Percentiles rank a stretch among this genome's conserved stretches.
These are phyloP conservation scores for Prolemur simus DNA, from an alignment of 2,113 vertebrate genomes.

Conservation along the genomic window DNA sequence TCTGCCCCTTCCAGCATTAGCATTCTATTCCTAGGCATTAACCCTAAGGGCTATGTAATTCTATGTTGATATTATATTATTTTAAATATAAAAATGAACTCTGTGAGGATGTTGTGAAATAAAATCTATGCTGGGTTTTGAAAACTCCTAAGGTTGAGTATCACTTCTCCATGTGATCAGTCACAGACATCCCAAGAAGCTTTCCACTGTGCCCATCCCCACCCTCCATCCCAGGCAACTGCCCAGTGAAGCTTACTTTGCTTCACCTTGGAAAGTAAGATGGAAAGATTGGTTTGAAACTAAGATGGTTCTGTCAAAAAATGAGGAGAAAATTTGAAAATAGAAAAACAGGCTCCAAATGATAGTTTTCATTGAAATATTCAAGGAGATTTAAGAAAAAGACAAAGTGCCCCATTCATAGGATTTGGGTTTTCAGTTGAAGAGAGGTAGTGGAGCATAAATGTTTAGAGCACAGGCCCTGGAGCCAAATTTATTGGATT, in stretches of 20 bases:
- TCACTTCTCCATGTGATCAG: not conserved
- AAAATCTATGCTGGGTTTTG: slow-evolving; percentile 12
- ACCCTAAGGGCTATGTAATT: slow-evolving; percentile 45
- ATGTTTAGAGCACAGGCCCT: not conserved
- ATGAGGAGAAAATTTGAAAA: not conserved
- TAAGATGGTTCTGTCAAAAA: slow-evolving; percentile 8
- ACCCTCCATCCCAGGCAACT: not conserved
- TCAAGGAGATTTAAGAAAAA: not conserved
- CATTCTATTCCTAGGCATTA: slow-evolving; percentile 28
- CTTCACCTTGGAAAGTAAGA: slow-evolving; percentile 2
- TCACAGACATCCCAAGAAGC: not conserved
- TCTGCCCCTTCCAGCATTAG: not conserved
- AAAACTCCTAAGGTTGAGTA: not conserved
- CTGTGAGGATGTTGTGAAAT: slow-evolving; percentile 11
- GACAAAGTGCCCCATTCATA: not conserved
- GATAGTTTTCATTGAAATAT: not conserved
- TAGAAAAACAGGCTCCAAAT: not conserved
- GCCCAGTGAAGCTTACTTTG: not conserved
- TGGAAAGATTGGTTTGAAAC: slow-evolving; percentile 8
- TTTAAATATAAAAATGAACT: slow-evolving; percentile 54
- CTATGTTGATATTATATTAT: slow-evolving; percentile 5
- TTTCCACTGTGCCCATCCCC: not conserved
- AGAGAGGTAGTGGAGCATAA: not conserved
- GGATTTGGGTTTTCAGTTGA: not conserved
- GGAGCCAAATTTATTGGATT: not conserved